phyloP scores from a whole-genome alignment of 2,888 invertebrate species.

The Operophtera brumata region DNA sequence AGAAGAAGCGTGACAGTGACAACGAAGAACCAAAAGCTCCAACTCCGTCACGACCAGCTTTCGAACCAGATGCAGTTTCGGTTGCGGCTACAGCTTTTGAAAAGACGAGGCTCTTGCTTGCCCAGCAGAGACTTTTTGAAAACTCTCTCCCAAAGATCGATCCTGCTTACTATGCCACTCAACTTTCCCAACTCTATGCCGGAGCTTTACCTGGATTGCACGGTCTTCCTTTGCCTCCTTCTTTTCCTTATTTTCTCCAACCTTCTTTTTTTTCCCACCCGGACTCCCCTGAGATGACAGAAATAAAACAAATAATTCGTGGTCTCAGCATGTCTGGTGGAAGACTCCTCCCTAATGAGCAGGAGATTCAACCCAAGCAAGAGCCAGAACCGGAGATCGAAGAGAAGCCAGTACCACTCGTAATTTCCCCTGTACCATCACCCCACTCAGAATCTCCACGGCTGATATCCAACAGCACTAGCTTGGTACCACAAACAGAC shows the following conservation, averaged over 20 bases:
- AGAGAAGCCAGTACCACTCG: slow-evolving; percentile 69
- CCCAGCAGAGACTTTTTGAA: slow-evolving; percentile 85
- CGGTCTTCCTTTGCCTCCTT: slow-evolving; percentile 76
- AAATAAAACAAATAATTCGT: slow-evolving; percentile 84
- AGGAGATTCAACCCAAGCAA: slow-evolving; percentile 58
- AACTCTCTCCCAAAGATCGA: slow-evolving; percentile 82
- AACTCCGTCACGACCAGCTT: slow-evolving; percentile 67
- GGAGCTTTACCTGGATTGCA: slow-evolving; percentile 79
- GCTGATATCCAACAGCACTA: slow-evolving; percentile 61
- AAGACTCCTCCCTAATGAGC: slow-evolving; percentile 76
- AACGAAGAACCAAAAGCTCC: slow-evolving; percentile 58
- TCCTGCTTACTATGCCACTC: slow-evolving; percentile 82
- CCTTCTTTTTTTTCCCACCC: slow-evolving; percentile 79
- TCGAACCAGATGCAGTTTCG: slow-evolving; percentile 63
- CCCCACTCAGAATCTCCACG: slow-evolving; percentile 74
- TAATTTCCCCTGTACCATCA: slow-evolving; percentile 67
- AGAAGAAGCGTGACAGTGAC: slow-evolving; percentile 81
- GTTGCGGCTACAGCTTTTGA: slow-evolving; percentile 71
- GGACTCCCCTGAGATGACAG: slow-evolving; percentile 82
- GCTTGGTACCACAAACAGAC: slow-evolving; percentile 73
- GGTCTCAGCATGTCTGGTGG: slow-evolving; percentile 86
- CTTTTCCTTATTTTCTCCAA: slow-evolving; percentile 84
- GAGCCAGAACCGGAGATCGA: slow-evolving; percentile 78
- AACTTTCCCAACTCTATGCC: slow-evolving; percentile 82
- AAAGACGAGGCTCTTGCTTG: slow-evolving; percentile 81